Evolutionary conservation across 2,888 invertebrate genomes (phyloP), one percentile per base, ranked within the genome.

Genomic region (Agrilus cyanescens): DNA sequence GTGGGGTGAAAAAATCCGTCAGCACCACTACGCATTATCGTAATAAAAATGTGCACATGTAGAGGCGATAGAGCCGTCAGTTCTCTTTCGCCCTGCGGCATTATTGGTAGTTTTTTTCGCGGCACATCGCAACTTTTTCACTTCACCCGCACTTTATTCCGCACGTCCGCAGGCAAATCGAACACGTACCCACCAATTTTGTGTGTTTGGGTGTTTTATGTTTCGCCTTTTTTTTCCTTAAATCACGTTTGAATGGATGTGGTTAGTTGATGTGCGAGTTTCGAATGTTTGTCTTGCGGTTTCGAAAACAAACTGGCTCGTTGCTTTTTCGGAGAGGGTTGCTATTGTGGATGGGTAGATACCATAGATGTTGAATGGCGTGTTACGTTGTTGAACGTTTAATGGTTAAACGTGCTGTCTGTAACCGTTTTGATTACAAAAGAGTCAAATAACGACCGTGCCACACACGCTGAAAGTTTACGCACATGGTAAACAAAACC

Each of bases 1-100:
- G 60, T 55, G 67, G 70, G 69, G 69, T 66, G 61, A 67, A 62
- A 55, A 54, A 55, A 53, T 51, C 46, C 50, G 62, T 68, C 62
- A 68, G 66, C 51, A 48, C 46, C 51, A 43, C 49, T 45, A 45
- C 46, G 46, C 48, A 48, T 48, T 47, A 47, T 45, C 34, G 38
- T 46, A 48, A 46, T 48, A 48, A 36, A 48, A 48, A 48, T 46
- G 48, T 44, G 48, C 48, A 46, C 48, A 43, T 36, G 42, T 38
- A 35, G 33, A 37, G 37, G 42, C 31, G 29, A 41, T 46, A 18
- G 44, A 44, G 35, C 38, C 41, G 42, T 39, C 35, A 42, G 46
- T 38, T 33, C 33, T 33, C 33, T 33, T 4, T 33, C 13, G 12
- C 13, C 33, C 13, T 14, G 33, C 33, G 33, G 13, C 13, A 25